Conservation (phyloP, 2,888 invertebrate species). For the Lumbricus terrestris region DNA sequence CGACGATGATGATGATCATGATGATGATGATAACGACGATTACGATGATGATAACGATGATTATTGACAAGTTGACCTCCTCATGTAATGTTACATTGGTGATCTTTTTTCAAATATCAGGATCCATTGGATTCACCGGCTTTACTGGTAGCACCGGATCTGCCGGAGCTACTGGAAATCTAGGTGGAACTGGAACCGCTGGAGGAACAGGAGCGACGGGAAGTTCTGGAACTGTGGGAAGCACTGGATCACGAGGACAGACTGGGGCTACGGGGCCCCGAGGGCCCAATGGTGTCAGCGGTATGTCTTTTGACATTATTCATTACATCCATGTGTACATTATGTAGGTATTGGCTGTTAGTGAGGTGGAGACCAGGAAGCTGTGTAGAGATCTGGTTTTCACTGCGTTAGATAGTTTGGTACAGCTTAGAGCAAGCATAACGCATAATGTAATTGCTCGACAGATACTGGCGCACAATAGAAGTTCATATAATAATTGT, state of each 20-base stretch:
- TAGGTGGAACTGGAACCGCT: neutral
- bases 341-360: too few relatives aligned
- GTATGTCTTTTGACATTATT: too few relatives aligned
- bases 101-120: neutral
- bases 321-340: too few relatives aligned
- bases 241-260: neutral
- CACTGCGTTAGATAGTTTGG: too few relatives aligned
- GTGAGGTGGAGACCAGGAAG: too few relatives aligned
- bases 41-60: neutral
- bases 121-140: neutral
- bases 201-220: neutral
- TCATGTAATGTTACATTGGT: neutral
- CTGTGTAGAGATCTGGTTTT: too few relatives aligned
- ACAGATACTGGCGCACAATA: too few relatives aligned
- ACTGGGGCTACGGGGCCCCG: neutral
- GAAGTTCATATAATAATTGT: too few relatives aligned
- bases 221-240: conserved; percentile 14
- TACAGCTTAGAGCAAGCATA: too few relatives aligned
- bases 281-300: conserved; percentile 12
- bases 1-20: neutral
- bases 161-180: neutral
- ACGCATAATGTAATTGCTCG: too few relatives aligned
- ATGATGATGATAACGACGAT: neutral
- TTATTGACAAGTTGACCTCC: neutral
- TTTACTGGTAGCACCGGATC: neutral